Conservation (phyloP, 2,113 vertebrate genomes). For the Corapipo altera region DNA sequence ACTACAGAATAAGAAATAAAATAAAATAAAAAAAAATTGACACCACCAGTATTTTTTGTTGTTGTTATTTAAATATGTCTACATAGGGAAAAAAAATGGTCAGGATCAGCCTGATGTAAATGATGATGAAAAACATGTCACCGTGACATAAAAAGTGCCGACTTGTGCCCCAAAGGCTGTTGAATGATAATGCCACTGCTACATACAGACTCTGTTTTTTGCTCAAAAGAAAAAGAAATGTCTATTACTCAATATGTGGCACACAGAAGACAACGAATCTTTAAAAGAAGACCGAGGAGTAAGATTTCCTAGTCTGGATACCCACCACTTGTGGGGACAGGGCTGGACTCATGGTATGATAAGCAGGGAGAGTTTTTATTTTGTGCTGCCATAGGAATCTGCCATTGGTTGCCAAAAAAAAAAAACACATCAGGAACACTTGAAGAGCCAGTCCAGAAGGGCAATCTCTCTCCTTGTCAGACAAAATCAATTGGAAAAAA, state of each 20-base stretch:
- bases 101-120: conserved; percentile 50
- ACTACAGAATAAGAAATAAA: conserved; percentile 29
- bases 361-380: conserved; percentile 26
- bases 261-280: conserved; percentile 10
- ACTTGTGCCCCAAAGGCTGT: conserved; percentile 31
- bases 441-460: conserved; percentile 61
- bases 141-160: conserved; percentile 46
- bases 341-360: conserved; percentile 1
- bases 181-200: conserved; percentile 45
- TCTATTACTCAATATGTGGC: conserved; percentile 1
- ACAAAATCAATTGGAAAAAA: conserved; percentile 67
- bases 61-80: conserved; percentile 52
- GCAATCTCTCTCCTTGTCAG: conserved; percentile 65
- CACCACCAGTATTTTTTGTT: conserved; percentile 33
- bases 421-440: conserved; percentile 51
- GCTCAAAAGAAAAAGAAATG: conserved; percentile 49
- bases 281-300: conserved; percentile 37
- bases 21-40: neutral
- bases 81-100: neutral
- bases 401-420: conserved; percentile 70
- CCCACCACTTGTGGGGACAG: neutral
- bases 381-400: conserved; percentile 74
- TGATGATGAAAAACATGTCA: conserved; percentile 16
- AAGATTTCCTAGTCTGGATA: conserved; percentile 18
- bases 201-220: conserved; percentile 43